Evolutionary conservation across 2,888 invertebrate species (phyloP).

Genomic region (Sthenelais limicola): DNA sequence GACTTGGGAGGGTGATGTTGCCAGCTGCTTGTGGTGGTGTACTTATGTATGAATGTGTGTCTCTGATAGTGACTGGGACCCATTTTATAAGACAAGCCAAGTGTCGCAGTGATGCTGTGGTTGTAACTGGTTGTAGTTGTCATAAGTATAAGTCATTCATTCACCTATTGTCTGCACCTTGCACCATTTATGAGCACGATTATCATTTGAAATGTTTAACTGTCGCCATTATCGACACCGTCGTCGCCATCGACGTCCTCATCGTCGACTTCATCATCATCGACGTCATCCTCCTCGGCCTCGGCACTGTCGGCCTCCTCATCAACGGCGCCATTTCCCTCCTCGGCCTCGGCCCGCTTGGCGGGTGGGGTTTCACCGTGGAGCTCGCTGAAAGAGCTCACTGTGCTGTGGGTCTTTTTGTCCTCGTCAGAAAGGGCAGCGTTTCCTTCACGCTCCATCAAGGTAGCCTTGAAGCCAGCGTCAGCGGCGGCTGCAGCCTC

Average conservation of each 20-base stretch:
- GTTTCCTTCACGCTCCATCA: slow-evolving; percentile 88
- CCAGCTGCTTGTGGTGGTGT: too few relatives aligned
- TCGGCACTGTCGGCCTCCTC: slow-evolving; percentile 40
- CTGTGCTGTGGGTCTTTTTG: slow-evolving; percentile 61
- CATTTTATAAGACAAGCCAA: too few relatives aligned
- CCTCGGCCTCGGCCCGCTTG: slow-evolving; percentile 12
- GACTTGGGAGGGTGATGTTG: too few relatives aligned
- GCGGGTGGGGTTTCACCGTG: slow-evolving; percentile 37
- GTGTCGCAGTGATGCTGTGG: too few relatives aligned
- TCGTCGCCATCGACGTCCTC: slow-evolving; percentile 12
- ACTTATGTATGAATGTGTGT: too few relatives aligned
- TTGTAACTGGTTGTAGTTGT: too few relatives aligned
- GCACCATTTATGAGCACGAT: slow-evolving; percentile 35
- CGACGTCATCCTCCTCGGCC: slow-evolving; percentile 38
- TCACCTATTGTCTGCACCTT: slow-evolving; percentile 35
- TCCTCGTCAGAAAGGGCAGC: slow-evolving; percentile 78
- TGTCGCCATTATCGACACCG: slow-evolving; percentile 15
- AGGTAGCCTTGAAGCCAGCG: slow-evolving; percentile 80
- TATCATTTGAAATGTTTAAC: slow-evolving; percentile 1
- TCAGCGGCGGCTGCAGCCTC: slow-evolving; percentile 87
- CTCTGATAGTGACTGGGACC: too few relatives aligned
- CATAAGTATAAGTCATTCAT: background rate
- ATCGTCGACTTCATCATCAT: slow-evolving; percentile 37
- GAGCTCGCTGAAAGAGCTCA: slow-evolving; percentile 64
- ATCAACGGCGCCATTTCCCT: slow-evolving; percentile 28